These are phyloP conservation scores for Dynastes maya DNA, from an alignment of 2,888 invertebrate species.

Conservation along the genomic window DNA sequence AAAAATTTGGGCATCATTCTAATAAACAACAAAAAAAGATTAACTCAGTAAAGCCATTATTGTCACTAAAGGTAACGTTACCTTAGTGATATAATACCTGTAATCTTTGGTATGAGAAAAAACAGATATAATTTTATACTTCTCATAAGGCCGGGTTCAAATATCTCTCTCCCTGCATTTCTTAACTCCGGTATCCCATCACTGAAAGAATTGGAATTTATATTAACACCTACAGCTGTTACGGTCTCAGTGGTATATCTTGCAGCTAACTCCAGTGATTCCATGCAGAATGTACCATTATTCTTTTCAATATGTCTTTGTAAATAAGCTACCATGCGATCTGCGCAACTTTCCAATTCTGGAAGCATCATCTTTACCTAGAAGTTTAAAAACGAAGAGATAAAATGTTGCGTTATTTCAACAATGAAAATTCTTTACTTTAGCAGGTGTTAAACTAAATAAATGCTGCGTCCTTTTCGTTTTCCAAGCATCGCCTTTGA, in stretches of 20 bases:
- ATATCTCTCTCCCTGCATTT: conserved; percentile 37
- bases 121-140: conserved; percentile 32
- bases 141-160: conserved; percentile 33
- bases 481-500: conserved; percentile 70
- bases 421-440: conserved; percentile 57
- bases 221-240: conserved; percentile 38
- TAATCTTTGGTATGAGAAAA: conserved; percentile 38
- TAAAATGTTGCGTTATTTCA: neutral
- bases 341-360: conserved; percentile 68
- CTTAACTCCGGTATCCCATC: conserved; percentile 28
- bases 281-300: conserved; percentile 28
- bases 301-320: conserved; percentile 50
- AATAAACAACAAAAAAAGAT: too few relatives aligned
- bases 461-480: conserved; percentile 69
- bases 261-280: conserved; percentile 40
- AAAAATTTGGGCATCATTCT: conserved; percentile 41
- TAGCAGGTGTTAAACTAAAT: conserved; percentile 69
- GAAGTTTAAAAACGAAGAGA: conserved; percentile 1
- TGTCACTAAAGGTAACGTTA: neutral
- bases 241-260: conserved; percentile 48
- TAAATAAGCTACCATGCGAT: conserved; percentile 66
- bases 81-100: conserved; percentile 33
- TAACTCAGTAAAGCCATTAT: too few relatives aligned
- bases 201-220: conserved; percentile 45
- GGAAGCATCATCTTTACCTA: conserved; percentile 70